phyloP scores from a whole-genome alignment of 2,888 invertebrate species.

The Panzeria rudis region DNA sequence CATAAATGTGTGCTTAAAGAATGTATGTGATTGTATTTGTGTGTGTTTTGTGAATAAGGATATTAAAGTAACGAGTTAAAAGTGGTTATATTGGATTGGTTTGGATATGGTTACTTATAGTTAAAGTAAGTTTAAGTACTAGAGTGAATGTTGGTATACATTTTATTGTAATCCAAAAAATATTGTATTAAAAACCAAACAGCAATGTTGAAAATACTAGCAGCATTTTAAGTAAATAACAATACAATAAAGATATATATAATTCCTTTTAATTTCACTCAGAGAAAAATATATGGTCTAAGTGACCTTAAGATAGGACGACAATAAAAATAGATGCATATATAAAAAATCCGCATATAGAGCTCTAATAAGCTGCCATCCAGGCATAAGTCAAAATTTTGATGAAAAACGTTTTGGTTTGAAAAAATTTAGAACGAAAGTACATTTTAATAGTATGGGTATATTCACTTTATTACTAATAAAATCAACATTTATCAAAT shows the following conservation, averaged over 20 bases:
- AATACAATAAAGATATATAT: not conserved
- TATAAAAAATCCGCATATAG: no score
- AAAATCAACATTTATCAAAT: no score
- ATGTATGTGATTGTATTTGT: not conserved
- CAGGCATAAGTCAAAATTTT: no score
- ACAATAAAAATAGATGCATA: no score
- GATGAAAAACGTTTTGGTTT: no score
- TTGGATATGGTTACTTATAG: constrained; percentile 71
- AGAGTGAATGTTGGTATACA: constrained; percentile 24
- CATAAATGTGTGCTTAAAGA: not conserved
- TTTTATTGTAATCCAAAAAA: constrained; percentile 9
- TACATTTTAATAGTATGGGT: no score
- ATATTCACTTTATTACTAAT: no score
- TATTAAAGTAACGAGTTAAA: constrained; percentile 69
- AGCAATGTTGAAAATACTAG: constrained; percentile 21
- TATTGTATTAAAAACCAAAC: not conserved
- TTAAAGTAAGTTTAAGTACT: constrained; percentile 55
- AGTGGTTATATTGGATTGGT: constrained; percentile 54
- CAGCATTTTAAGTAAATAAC: not conserved
- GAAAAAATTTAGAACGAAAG: no score
- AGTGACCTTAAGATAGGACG: no score
- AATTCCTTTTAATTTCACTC: not conserved
- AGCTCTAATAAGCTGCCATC: no score
- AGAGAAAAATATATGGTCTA: no score
- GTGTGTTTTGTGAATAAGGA: constrained; percentile 34